Percentiles rank a stretch among this genome's conserved stretches.
Evolutionary conservation across 1,140 invertebrate species (phyloP).

Genomic region (Palaemon carinicauda): DNA sequence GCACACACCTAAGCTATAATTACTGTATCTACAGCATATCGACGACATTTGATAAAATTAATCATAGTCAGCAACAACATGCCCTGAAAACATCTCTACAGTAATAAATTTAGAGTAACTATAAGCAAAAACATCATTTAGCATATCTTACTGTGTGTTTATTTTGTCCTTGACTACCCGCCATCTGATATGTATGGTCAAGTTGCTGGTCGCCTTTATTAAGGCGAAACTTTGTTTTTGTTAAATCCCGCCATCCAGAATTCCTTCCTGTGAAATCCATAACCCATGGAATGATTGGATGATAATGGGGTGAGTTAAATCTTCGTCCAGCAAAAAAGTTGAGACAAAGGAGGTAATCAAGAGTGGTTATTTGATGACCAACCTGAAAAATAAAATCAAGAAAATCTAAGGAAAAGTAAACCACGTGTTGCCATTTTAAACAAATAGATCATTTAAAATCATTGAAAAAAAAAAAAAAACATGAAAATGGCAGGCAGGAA

Average conservation of each 20-base stretch:
- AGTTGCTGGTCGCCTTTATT: slow-evolving; percentile 96
- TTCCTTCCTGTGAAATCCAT: slow-evolving; percentile 79
- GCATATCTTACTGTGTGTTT: slow-evolving; percentile 28
- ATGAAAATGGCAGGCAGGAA: neutral
- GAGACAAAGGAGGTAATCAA: slow-evolving; percentile 54
- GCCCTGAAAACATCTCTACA: too few species aligned
- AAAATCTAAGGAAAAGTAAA: neutral
- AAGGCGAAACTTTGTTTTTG: slow-evolving; percentile 92
- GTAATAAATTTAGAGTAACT: too few species aligned
- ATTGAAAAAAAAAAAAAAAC: too few species aligned
- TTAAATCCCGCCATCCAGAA: slow-evolving; percentile 85
- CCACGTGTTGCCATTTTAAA: neutral
- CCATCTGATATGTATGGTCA: slow-evolving; percentile 67
- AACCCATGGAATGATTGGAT: slow-evolving; percentile 97
- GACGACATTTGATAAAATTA: too few species aligned
- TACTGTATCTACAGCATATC: neutral
- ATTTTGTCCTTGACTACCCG: slow-evolving; percentile 34
- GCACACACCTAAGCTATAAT: neutral
- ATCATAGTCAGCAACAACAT: neutral
- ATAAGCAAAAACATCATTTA: neutral
- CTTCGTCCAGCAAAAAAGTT: slow-evolving; percentile 80
- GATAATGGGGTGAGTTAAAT: slow-evolving; percentile 86
- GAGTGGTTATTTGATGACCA: slow-evolving; percentile 39
- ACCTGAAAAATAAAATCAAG: slow-evolving; percentile 23
- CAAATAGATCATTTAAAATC: too few species aligned